A percentile compares a stretch with the other conserved stretches of the same genome.
phyloP scores from a whole-genome alignment of 2,113 vertebrate genomes.

The Accipiter virgatus region DNA sequence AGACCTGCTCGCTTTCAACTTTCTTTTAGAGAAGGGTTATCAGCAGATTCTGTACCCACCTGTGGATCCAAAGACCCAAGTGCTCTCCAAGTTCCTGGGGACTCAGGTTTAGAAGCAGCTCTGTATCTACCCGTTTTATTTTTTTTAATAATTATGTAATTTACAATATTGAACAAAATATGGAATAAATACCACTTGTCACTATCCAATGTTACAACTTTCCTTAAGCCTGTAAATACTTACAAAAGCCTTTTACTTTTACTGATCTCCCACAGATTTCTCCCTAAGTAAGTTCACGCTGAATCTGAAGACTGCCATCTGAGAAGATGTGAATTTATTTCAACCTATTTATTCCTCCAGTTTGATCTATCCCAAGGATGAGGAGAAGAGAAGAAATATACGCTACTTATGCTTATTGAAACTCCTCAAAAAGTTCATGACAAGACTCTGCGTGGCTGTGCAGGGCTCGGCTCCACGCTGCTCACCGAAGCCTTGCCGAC shows the following conservation, averaged over 20 bases:
- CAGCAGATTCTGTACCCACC: rapidly evolving
- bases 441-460: rapidly evolving
- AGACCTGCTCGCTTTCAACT: rapidly evolving
- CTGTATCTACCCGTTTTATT: not conserved
- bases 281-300: not conserved
- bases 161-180: slow-evolving; percentile 26
- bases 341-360: not conserved
- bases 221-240: slow-evolving; percentile 43
- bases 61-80: not conserved
- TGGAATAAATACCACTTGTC: slow-evolving; percentile 55
- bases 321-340: not conserved
- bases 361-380: not conserved
- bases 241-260: not conserved
- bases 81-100: not conserved
- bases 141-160: not conserved
- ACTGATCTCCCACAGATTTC: not conserved
- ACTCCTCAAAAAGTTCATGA: not conserved
- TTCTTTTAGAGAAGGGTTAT: rapidly evolving
- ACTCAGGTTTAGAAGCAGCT: not conserved
- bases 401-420: rapidly evolving
- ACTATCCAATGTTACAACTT: not conserved
- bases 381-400: not conserved
- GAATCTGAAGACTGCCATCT: not conserved
- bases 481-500: rapidly evolving
- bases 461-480: not conserved